These are phyloP conservation scores for Meta bourneti DNA, from an alignment of 2,888 invertebrate species.

Conservation along the genomic window DNA sequence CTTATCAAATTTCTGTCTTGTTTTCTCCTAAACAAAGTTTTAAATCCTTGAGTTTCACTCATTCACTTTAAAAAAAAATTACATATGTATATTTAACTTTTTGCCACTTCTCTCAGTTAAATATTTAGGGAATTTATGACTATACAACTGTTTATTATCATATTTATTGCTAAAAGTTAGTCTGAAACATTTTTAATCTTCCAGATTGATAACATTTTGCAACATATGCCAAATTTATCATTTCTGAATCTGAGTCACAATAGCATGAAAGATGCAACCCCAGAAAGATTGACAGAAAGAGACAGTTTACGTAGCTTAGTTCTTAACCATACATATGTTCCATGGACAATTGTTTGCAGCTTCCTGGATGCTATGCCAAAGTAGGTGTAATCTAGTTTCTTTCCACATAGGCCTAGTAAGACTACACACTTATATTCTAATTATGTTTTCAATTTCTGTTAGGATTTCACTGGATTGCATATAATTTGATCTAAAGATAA, in stretches of 20 bases:
- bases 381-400: constrained; percentile 78
- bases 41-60: not conserved
- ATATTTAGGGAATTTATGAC: too few relatives aligned
- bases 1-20: too few relatives aligned
- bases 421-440: not conserved
- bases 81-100: too few relatives aligned
- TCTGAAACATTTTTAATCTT: constrained; percentile 72
- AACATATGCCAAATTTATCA: constrained; percentile 92
- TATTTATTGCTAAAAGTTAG: not conserved
- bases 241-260: constrained; percentile 96
- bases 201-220: constrained; percentile 91
- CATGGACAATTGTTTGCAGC: constrained; percentile 90
- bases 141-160: not conserved
- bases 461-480: too few relatives aligned
- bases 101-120: too few relatives aligned
- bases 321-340: constrained; percentile 91
- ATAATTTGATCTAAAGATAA: too few relatives aligned
- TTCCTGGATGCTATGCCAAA: constrained; percentile 83
- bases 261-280: constrained; percentile 82
- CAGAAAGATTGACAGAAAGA: constrained; percentile 68
- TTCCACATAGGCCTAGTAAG: not conserved
- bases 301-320: constrained; percentile 86
- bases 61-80: not conserved
- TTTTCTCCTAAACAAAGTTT: not conserved
- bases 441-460: too few relatives aligned